Conservation (phyloP, 64 coral and sea anemone species). For the Dendronephthya gigantea region DNA sequence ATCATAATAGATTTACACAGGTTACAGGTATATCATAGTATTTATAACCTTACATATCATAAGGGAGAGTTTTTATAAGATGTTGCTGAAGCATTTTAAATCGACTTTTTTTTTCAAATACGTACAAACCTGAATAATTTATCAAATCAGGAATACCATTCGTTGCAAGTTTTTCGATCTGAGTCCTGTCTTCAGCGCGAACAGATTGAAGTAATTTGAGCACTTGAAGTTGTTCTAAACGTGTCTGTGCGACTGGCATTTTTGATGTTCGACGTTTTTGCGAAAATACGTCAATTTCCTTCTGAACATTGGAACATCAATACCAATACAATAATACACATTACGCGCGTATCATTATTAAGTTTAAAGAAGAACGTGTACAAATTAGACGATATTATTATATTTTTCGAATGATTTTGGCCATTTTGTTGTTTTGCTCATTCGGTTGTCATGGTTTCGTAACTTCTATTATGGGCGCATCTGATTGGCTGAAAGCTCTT, state of each 20-base stretch:
- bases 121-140: constrained; percentile 68
- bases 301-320: not conserved
- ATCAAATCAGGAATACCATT: constrained; percentile 86
- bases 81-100: not conserved
- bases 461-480: not conserved
- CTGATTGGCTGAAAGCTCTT: not conserved
- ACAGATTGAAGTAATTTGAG: constrained; percentile 92
- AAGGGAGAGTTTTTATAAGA: too few species aligned
- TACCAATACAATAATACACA: not conserved
- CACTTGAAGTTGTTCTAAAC: constrained; percentile 84
- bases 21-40: too few species aligned
- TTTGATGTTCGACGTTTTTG: not conserved
- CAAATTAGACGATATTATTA: not conserved
- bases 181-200: constrained; percentile 70
- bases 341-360: too few species aligned
- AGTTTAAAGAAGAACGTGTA: too few species aligned
- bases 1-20: too few species aligned
- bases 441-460: not conserved
- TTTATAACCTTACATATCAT: too few species aligned
- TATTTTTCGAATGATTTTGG: not conserved
- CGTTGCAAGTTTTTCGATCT: constrained; percentile 79
- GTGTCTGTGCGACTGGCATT: constrained; percentile 66
- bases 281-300: not conserved
- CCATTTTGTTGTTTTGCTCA: constrained; percentile 7
- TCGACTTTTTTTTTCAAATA: not conserved